Base-by-base conservation (phyloP, 2,797 vertebrate genomes). In the Sardinella longiceps region DNA sequence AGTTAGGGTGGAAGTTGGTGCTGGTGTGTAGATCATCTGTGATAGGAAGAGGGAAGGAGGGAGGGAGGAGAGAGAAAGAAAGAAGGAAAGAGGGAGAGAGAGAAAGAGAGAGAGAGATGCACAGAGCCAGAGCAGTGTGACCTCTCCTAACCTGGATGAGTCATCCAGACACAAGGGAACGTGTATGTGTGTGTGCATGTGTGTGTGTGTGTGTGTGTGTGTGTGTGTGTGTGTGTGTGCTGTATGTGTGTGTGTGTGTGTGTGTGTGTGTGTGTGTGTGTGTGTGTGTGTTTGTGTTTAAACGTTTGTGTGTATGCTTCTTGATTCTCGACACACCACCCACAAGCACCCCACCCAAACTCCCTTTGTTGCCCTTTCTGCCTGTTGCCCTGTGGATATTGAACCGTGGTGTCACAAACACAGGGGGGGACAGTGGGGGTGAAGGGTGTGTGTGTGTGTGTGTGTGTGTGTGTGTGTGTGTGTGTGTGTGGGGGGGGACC, bases 1-100 rank as follows among this genome's bases (percentile, higher is more conserved):
- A 92, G 92, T 94, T 93, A 94, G 88, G 87, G 88, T 77, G 70
- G 33, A 77, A 77, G 70, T 77, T 77, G 70, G 70, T 43, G 70
- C 33, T 77, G 33, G 37, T 43, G 33, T 77, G 70, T 77, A 77
- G 70, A 77, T 77, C 70, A 77, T 77, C 70, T 77, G 37, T 77
- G 70, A 77, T 77, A 43, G 70, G 15, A 77, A 33, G 18, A 37
- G 39, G 25, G 23, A 45, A 48, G 39, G 53, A 80, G 53, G 12
- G 9, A 56, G 43, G 45, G 53, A 63, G 5, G 37, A 45, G 30
- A 33, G 20, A 30, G 60, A 63, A 30, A 28, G 60, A 63, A 6
- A 12, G 60, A 30, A 6, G 20, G n/a, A 33, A 10, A 46, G 50
- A 81, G 82, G 23, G 33, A 46, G 53, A n/a, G 45, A 51, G 12